Evolutionary conservation across 92 coral and sea anemone genomes (phyloP).

Genomic region (Bergia puertoricense): DNA sequence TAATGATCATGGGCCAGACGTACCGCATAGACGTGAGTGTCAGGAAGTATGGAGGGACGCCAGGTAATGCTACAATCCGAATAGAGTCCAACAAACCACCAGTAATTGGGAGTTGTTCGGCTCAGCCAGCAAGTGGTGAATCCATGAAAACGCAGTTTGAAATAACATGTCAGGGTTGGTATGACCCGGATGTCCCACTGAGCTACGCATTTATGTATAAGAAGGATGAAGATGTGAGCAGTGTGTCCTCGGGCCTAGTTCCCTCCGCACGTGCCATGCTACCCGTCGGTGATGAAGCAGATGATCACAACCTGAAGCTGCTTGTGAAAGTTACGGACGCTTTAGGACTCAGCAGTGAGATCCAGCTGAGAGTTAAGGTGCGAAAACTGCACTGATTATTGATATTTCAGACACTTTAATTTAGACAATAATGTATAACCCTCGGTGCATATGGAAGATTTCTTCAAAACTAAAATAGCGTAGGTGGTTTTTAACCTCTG

Average conservation of each 20-base stretch:
- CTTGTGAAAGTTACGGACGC: constrained; percentile 31
- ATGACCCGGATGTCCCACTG: constrained; percentile 34
- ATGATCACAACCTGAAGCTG: constrained; percentile 21
- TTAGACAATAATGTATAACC: not conserved
- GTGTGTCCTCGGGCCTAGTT: constrained; percentile 13
- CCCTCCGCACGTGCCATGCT: constrained; percentile 28
- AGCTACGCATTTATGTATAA: constrained; percentile 30
- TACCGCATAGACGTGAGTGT: constrained; percentile 28
- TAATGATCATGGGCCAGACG: not conserved
- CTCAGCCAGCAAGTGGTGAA: constrained; percentile 28
- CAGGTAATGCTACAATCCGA: constrained; percentile 13
- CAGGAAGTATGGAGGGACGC: constrained; percentile 24
- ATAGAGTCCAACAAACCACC: constrained; percentile 17
- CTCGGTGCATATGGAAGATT: no score
- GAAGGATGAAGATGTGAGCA: constrained; percentile 22
- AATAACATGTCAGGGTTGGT: constrained; percentile 24
- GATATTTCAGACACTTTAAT: no score
- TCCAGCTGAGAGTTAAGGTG: constrained; percentile 15
- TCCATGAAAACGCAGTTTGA: constrained; percentile 40
- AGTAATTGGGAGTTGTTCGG: constrained; percentile 13
- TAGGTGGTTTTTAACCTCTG: no score
- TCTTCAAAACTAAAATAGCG: no score
- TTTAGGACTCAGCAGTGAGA: constrained; percentile 18
- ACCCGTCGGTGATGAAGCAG: constrained; percentile 20
- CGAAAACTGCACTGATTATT: not conserved